Evolutionary conservation across 2,113 vertebrate genomes (phyloP).

Genomic region (Notechis scutatus): DNA sequence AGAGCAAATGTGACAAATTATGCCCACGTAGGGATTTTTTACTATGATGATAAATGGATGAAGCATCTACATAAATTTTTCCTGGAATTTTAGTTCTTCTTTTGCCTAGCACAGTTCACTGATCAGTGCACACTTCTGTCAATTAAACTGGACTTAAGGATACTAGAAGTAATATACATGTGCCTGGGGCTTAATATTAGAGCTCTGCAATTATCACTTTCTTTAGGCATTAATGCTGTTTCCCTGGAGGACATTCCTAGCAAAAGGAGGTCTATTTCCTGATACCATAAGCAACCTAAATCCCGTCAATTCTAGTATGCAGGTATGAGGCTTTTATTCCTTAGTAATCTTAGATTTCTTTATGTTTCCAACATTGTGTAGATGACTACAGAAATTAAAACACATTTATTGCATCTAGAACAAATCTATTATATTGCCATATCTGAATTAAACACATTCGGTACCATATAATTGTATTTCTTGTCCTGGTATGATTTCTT

Average conservation of each 20-base stretch:
- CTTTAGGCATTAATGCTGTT: conserved; percentile 64
- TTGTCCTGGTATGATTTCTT: not conserved
- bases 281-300: conserved; percentile 61
- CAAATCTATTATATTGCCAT: not conserved
- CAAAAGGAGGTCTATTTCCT: conserved; percentile 66
- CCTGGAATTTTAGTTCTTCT: not conserved
- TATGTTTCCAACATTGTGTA: not conserved
- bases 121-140: not conserved
- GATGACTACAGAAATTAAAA: not conserved
- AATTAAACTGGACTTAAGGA: not conserved
- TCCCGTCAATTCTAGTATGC: conserved; percentile 71
- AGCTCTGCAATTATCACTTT: conserved; percentile 23
- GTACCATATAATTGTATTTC: not conserved
- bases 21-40: not conserved
- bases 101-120: not conserved
- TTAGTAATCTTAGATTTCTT: not conserved
- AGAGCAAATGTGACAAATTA: not conserved
- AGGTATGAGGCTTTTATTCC: conserved; percentile 61
- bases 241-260: conserved; percentile 75
- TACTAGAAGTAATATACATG: not conserved
- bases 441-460: not conserved
- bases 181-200: not conserved
- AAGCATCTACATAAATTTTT: not conserved
- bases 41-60: not conserved
- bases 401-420: not conserved